Base-by-base conservation (phyloP, 2,797 vertebrate genomes). In the Crocidura indochinensis region DNA sequence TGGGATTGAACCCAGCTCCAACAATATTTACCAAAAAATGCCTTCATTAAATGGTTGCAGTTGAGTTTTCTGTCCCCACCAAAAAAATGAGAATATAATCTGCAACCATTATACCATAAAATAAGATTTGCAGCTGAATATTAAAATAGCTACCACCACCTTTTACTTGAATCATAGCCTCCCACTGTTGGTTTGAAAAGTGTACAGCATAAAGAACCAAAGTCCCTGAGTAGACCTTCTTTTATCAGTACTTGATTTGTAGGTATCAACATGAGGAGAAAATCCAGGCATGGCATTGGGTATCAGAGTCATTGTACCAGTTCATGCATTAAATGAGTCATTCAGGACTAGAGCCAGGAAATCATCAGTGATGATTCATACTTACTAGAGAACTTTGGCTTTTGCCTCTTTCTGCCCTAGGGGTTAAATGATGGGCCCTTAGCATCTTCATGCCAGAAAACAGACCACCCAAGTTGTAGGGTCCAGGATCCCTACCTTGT, bases 281-380 rank as follows among this genome's bases (percentile, higher is more conserved):
- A 85, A 72, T 62, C 9, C 27, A 9, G 2, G 56, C 44, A 0
- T 20, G 67, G 75, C 7, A 0, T 62, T 88, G 77, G 73, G 53
- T 72, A 71, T 77, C 46, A n/a, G 88, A 26, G 22, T 53, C 46
- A 20, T 3, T 10, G 51, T 65, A 79, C 83, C 82, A 92, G 90
- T 90, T 69, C 3, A 60, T 0, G 0, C 6, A 80, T 79, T 91
- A 91, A 76, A 72, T n/a, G 27, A 75, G 24, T 83, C 47, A 85
- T 74, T 91, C 38, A 77, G 26, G 49, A 17, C 68, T 22, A 1
- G 76, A 94, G 85, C 87, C 56, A 87, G 78, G 53, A 91, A 85
- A 68, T 83, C 27, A 4, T 79, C 80, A 29, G 44, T 86, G 76
- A 60, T 31, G 51, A 64, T 44, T 29, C 22, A 71, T 46, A 19